Base-by-base conservation (phyloP, 2,113 vertebrate genomes). In the Peromyscus leucopus region DNA sequence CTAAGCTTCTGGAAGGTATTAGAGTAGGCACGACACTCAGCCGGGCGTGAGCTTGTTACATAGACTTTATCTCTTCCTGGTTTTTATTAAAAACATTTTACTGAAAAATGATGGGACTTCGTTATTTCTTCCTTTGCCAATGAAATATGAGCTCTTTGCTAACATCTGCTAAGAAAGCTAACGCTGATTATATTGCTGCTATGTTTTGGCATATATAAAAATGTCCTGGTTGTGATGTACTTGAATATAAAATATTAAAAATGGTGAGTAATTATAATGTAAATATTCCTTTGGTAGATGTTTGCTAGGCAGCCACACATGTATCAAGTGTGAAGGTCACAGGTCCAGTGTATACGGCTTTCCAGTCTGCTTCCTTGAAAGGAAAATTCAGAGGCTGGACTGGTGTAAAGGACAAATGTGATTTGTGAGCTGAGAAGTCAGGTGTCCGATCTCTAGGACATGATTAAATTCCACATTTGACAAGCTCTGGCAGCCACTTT, bases 21-120 rank as follows among this genome's bases (percentile, higher is more conserved):
- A 75, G 94, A 88, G 94, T 61, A 69, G 57, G 59, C 76, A 63
- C 84, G 48, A 65, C 19, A 28, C 76, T 57, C 67, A 59, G 93
- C 79, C 87, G 93, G 65, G 42, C 92, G 17, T 80, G 46, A 75
- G 46, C 55, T 85, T 55, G 13, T 94, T 92, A 88, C 90, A 67
- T 85, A 48, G 10, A 80, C 48, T 67, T 85, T 91, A 97, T 94
- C 33, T 95, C 22, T 82, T 91, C 46, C 84, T 90, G 79, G 17
- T 89, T 97, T 94, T 96, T 74, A 69, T 72, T 91, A 57, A 94
- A 96, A 91, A 82, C 79, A 65, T 90, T 96, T 97, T 90, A 87
- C 24, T 90, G 75, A 90, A 84, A 84, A 90, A 74, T 86, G 42
- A 61, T 89, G 51, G 51, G 71, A 87, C 24, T 65, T 46, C 93